Evolutionary conservation across 2,113 vertebrate genomes (phyloP).

Genomic region (Ailuropoda melanoleuca): DNA sequence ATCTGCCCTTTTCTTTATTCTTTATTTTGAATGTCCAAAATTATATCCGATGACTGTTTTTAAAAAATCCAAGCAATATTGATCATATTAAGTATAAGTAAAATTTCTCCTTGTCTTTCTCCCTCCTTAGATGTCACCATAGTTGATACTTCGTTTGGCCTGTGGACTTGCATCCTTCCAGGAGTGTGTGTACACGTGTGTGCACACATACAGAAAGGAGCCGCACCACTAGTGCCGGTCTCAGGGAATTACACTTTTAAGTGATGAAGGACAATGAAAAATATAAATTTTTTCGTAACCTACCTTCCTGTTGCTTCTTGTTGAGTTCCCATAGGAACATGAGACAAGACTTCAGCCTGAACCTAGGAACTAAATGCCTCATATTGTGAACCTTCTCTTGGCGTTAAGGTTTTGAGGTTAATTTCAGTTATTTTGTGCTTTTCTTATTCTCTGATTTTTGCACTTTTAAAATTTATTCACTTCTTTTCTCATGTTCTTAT

Average conservation of each 20-base stretch:
- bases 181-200: neutral
- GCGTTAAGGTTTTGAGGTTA: neutral
- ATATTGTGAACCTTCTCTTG: neutral
- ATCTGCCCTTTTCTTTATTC: neutral
- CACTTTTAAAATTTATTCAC: neutral
- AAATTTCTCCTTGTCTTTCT: neutral
- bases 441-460: neutral
- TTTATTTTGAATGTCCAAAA: neutral
- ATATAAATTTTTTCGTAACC: neutral
- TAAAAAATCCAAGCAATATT: neutral
- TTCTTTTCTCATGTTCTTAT: neutral
- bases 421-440: neutral
- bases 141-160: neutral
- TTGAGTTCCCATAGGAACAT: neutral
- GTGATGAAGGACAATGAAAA: neutral
- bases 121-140: neutral
- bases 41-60: neutral
- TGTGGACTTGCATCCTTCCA: neutral
- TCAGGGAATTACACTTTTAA: neutral
- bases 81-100: neutral
- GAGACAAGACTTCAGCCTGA: neutral
- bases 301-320: neutral
- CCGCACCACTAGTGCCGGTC: neutral
- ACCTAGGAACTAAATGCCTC: neutral
- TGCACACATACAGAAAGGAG: neutral